Base-by-base conservation (phyloP, 2,888 invertebrate species). In the Oxycera nigricornis region DNA sequence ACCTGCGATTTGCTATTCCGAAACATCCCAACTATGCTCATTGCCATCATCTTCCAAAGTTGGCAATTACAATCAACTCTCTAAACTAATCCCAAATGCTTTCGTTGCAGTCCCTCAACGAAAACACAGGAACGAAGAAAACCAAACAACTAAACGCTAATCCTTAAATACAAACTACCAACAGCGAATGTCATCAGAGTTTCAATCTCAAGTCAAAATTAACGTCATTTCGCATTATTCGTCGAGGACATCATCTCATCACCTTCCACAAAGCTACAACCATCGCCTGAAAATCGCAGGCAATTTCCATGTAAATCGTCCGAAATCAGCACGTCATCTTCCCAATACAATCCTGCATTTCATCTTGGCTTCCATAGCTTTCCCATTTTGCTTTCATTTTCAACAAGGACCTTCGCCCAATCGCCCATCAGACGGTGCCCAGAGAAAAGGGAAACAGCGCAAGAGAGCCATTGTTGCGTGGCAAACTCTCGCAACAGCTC, bases 281-380 rank as follows among this genome's bases (percentile, higher is more conserved):
- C 68, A 52, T 26, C 6, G 68, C 50, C n/a, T 68, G 68, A 50
- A 68, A 68, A 68, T 52, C 11, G 28, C 30, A 6, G 39, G 50
- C 52, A 68, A 68, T 68, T 68, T 68, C 68, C 50, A 68, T 68
- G 68, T 50, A 68, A 68, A 68, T 68, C 50, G 68, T 28, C 30
- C 50, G 17, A 68, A 68, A 68, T 68, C 68, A 50, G 68, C 68
- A 68, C 68, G 30, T 68, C 68, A 68, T 68, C 68, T 68, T 26
- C 28, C 22, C 65, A 17, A 41, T 61, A 61, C 61, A 30, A n/a
- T n/a, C n/a, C n/a, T n/a, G n/a, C n/a, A n/a, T n/a, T n/a, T n/a
- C n/a, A n/a, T n/a, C 46, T 14, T 14, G 46, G 55, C 3, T 55
- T 22, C 55, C 7, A 39, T 7, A 39, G 14, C 39, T 39, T 14